Percentiles rank a stretch among this genome's conserved stretches.
Evolutionary conservation across 2,113 vertebrate species (phyloP).

Genomic region (Mastomys natalensis): DNA sequence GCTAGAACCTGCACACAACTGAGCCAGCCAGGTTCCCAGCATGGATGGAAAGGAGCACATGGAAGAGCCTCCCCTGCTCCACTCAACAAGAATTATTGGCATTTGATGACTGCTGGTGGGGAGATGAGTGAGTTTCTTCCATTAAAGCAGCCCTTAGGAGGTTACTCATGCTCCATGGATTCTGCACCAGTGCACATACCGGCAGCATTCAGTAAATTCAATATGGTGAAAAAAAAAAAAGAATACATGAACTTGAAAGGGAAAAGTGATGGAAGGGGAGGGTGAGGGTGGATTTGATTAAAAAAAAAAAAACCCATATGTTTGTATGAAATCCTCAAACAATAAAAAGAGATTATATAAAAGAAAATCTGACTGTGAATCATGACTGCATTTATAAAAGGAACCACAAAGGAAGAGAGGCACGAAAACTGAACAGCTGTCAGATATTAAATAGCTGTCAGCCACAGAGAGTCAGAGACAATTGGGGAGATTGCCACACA

Average conservation of each 20-base stretch:
- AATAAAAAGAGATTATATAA: neutral
- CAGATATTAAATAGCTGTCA: slow-evolving; percentile 54
- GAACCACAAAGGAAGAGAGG: slow-evolving; percentile 14
- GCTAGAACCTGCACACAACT: too few relatives aligned
- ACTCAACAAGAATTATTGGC: neutral
- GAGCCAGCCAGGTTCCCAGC: neutral
- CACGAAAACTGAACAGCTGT: slow-evolving; percentile 5
- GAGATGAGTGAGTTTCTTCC: neutral
- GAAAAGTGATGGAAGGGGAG: neutral
- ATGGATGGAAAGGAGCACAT: neutral
- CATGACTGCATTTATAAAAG: slow-evolving; percentile 35
- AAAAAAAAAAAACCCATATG: neutral
- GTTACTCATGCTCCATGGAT: neutral
- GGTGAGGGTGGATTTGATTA: neutral
- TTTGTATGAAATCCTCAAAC: neutral
- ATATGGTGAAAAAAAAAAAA: neutral
- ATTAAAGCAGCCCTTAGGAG: too few relatives aligned
- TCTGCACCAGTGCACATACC: too few relatives aligned
- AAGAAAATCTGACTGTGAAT: slow-evolving; percentile 31
- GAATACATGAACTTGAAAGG: neutral
- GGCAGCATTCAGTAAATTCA: neutral
- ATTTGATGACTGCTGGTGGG: neutral
- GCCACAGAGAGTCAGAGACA: slow-evolving; percentile 37
- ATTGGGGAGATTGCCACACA: slow-evolving; percentile 21
- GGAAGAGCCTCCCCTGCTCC: neutral